These are phyloP conservation scores for Punctoribates punctum DNA, from an alignment of 2,888 invertebrate species.

Conservation along the genomic window DNA sequence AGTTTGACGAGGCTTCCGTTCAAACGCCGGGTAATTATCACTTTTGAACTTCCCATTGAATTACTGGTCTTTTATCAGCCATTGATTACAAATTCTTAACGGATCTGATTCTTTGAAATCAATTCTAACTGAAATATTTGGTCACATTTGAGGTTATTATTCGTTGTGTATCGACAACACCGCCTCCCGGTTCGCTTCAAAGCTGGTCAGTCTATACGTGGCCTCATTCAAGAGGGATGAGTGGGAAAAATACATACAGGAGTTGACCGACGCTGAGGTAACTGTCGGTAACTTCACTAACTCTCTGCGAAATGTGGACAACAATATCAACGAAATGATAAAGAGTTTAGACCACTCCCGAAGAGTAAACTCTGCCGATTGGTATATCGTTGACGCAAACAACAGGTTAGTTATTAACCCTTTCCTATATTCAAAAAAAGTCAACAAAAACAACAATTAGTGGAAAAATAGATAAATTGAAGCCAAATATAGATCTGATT, in stretches of 20 bases:
- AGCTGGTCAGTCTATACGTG: conserved; percentile 81
- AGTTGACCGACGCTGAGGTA: conserved; percentile 78
- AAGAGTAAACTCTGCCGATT: conserved; percentile 75
- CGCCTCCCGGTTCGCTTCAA: conserved; percentile 83
- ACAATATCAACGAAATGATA: conserved; percentile 59
- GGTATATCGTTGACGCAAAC: conserved; percentile 73
- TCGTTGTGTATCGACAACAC: conserved; percentile 89
- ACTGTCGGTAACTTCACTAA: conserved; percentile 82
- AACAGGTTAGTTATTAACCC: conserved; percentile 67
- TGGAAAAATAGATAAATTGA: neutral
- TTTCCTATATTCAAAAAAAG: conserved; percentile 64
- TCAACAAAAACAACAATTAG: conserved; percentile 55
- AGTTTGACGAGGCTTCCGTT: conserved; percentile 77
- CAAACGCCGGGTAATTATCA: conserved; percentile 59
- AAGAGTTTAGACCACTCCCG: conserved; percentile 76
- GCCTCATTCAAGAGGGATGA: conserved; percentile 86
- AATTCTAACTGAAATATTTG: neutral
- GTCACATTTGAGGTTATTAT: conserved; percentile 64
- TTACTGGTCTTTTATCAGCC: neutral
- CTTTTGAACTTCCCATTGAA: neutral
- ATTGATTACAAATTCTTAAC: no score
- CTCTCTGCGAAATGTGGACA: conserved; percentile 48
- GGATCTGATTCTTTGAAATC: no score
- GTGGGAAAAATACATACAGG: conserved; percentile 87
- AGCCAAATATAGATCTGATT: neutral